Conservation (phyloP, 2,888 invertebrate genomes). For the Pachliopta kotzebuea region DNA sequence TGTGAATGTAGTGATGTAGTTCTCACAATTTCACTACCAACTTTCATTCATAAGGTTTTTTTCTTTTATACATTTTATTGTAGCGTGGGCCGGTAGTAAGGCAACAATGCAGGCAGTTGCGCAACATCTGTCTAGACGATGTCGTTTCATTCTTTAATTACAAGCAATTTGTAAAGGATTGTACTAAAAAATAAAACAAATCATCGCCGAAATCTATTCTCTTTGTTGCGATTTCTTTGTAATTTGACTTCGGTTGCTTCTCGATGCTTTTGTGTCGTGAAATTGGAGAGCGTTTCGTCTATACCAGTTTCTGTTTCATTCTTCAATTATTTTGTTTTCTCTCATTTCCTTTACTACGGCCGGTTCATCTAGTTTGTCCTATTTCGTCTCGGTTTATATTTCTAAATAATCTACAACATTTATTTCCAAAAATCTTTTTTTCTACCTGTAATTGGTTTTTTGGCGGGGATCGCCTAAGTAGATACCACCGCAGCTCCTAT, state of each 20-base stretch:
- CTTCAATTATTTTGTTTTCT: not conserved
- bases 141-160: slow-evolving; percentile 19
- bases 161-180: slow-evolving; percentile 15
- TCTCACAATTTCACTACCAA: not conserved
- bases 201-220: slow-evolving; percentile 6
- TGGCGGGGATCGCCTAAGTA: no score
- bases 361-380: not conserved
- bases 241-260: slow-evolving; percentile 5
- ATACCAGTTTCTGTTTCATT: not conserved
- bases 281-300: slow-evolving; percentile 11
- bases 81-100: slow-evolving; percentile 22
- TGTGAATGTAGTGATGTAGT: not conserved
- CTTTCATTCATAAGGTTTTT: not conserved
- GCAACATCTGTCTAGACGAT: slow-evolving; percentile 28
- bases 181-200: not conserved
- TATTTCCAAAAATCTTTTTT: no score
- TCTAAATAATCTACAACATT: no score
- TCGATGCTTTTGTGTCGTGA: slow-evolving; percentile 6
- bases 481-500: no score
- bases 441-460: no score
- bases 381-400: not conserved
- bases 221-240: slow-evolving; percentile 7
- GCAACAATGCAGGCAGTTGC: slow-evolving; percentile 25
- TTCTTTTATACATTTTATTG: slow-evolving; percentile 3
- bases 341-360: not conserved